Percentiles rank a stretch among this genome's conserved stretches.
phyloP scores from a whole-genome alignment of 1,140 invertebrate species.

The Arctopsyche grandis region DNA sequence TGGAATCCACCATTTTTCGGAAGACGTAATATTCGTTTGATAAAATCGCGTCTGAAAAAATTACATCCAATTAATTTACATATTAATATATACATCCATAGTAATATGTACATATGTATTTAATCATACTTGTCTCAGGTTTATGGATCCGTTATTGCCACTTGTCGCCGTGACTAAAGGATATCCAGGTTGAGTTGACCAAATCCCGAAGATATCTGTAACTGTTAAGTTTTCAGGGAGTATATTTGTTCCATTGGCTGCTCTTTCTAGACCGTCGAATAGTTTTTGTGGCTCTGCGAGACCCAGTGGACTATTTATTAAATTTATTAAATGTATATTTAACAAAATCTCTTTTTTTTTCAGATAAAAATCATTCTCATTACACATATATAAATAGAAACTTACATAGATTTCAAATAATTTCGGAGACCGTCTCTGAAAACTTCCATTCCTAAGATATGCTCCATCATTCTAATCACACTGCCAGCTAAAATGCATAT shows the following conservation, averaged over 20 bases:
- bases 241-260: not conserved
- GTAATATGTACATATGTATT: not conserved
- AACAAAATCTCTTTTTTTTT: too few relatives aligned
- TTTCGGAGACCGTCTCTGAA: conserved; percentile 61
- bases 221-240: conserved; percentile 47
- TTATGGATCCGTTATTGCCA: conserved; percentile 61
- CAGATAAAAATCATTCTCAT: too few relatives aligned
- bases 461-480: conserved; percentile 68
- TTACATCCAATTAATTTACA: too few relatives aligned
- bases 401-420: conserved; percentile 63
- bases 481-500: conserved; percentile 67
- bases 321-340: too few relatives aligned
- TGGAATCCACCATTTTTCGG: conserved; percentile 60
- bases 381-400: too few relatives aligned
- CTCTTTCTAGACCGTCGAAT: conserved; percentile 21
- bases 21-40: conserved; percentile 40
- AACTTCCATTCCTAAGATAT: conserved; percentile 62
- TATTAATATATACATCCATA: not conserved
- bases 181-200: conserved; percentile 76
- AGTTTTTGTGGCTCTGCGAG: conserved; percentile 15
- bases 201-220: conserved; percentile 69
- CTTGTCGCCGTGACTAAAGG: conserved; percentile 67
- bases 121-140: conserved; percentile 67
- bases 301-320: conserved; percentile 36
- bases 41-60: conserved; percentile 4